These are phyloP conservation scores for Glyptemys insculpta DNA, from an alignment of 2,797 vertebrate species.

Conservation along the genomic window DNA sequence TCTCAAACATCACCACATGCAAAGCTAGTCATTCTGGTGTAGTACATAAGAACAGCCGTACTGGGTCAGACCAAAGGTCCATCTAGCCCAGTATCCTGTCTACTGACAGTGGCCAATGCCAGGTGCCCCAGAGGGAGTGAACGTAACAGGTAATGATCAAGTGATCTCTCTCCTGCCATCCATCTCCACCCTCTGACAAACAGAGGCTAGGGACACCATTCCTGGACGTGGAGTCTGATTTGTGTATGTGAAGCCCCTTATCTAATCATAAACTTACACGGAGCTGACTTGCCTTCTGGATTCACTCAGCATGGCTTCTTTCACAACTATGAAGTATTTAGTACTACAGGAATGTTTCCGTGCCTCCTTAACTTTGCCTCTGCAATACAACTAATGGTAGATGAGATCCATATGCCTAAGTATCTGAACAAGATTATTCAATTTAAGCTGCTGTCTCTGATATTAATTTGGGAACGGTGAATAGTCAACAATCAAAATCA, in stretches of 20 bases:
- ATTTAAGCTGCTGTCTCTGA: not conserved
- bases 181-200: too few relatives aligned
- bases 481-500: not conserved
- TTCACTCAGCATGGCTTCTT: not conserved
- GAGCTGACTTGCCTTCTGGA: not conserved
- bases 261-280: not conserved
- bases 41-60: not conserved
- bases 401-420: not conserved
- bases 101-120: too few relatives aligned
- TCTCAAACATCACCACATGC: not conserved
- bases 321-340: not conserved
- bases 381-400: not conserved
- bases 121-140: too few relatives aligned
- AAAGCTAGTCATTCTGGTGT: not conserved
- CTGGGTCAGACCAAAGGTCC: too few relatives aligned
- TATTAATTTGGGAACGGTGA: not conserved
- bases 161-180: too few relatives aligned
- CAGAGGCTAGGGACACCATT: not conserved
- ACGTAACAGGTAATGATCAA: too few relatives aligned
- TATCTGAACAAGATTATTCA: not conserved
- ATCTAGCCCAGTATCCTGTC: too few relatives aligned
- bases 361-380: not conserved
- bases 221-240: not conserved
- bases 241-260: not conserved
- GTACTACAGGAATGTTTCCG: not conserved